phyloP scores from a whole-genome alignment of 2,113 vertebrate species.

The Protobothrops flavoviridis region DNA sequence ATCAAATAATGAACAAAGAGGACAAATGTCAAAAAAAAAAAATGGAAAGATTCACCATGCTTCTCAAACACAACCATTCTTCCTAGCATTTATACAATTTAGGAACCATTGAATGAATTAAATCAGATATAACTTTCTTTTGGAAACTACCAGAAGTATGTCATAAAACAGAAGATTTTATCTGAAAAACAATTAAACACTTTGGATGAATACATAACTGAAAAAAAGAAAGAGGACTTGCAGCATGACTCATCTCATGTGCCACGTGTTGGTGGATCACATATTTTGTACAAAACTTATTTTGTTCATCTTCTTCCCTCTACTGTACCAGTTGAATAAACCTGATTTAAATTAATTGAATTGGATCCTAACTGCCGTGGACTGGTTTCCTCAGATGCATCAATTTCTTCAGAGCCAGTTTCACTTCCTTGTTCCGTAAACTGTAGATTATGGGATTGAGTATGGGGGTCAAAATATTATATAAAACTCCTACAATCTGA shows the following conservation, averaged over 20 bases:
- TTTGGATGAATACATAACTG: background rate
- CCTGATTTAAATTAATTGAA: background rate
- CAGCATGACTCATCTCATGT: background rate
- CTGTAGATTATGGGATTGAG: constrained; percentile 65
- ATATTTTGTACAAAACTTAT: background rate
- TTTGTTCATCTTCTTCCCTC: background rate
- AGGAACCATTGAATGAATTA: background rate
- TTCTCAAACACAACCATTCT: background rate
- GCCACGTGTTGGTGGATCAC: background rate
- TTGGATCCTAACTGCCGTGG: background rate
- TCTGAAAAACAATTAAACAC: background rate
- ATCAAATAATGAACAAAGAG: background rate
- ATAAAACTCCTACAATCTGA: constrained; percentile 41
- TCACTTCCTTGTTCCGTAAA: constrained; percentile 59
- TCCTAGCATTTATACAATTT: background rate
- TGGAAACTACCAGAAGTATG: background rate
- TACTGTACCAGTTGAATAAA: background rate
- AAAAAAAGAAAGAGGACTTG: background rate
- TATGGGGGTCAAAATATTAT: constrained; percentile 53
- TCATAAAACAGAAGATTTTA: background rate
- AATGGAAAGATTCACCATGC: background rate
- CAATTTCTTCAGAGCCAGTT: constrained; percentile 26
- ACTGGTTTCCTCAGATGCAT: background rate
- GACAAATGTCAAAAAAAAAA: background rate
- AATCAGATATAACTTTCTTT: background rate